Conservation (phyloP, 2,797 vertebrate genomes). For the Lacerta viridis region DNA sequence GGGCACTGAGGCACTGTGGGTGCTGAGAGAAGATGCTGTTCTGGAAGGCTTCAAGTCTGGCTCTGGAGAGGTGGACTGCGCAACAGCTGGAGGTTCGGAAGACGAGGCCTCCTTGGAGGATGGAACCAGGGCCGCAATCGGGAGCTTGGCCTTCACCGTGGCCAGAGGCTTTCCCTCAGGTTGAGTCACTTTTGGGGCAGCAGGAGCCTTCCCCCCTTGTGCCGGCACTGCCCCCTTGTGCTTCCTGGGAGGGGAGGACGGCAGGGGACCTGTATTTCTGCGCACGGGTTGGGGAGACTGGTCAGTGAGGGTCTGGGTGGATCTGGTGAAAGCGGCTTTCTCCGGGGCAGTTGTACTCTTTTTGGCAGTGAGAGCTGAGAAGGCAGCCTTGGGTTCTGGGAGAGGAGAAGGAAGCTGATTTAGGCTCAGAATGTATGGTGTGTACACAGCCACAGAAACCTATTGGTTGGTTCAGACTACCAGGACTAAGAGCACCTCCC, state of each 20-base stretch:
- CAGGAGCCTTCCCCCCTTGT: not conserved
- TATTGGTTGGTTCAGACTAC: not conserved
- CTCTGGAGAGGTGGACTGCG: slow-evolving; percentile 41
- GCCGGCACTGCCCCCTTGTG: slow-evolving; percentile 56
- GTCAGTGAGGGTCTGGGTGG: slow-evolving; percentile 72
- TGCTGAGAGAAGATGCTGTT: slow-evolving; percentile 37
- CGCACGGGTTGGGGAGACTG: slow-evolving; percentile 19
- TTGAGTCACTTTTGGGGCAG: accelerated
- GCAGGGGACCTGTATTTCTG: not conserved
- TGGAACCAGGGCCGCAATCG: not conserved
- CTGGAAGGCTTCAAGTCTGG: slow-evolving; percentile 59
- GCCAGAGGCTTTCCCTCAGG: not conserved
- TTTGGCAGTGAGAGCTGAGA: slow-evolving; percentile 48
- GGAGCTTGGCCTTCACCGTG: slow-evolving; percentile 31
- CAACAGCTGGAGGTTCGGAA: slow-evolving; percentile 56
- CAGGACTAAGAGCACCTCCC: not conserved
- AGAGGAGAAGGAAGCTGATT: not conserved
- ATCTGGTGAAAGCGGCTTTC: slow-evolving; percentile 63
- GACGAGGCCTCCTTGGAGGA: not conserved
- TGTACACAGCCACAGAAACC: not conserved
- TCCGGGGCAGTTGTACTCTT: slow-evolving; percentile 30
- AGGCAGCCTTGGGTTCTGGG: slow-evolving; percentile 50
- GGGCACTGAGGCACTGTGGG: slow-evolving; percentile 42
- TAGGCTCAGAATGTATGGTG: not conserved
- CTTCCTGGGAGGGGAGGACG: slow-evolving; percentile 23